These are phyloP conservation scores for Diabrotica virgifera DNA, from an alignment of 1,140 invertebrate genomes.

Conservation along the genomic window DNA sequence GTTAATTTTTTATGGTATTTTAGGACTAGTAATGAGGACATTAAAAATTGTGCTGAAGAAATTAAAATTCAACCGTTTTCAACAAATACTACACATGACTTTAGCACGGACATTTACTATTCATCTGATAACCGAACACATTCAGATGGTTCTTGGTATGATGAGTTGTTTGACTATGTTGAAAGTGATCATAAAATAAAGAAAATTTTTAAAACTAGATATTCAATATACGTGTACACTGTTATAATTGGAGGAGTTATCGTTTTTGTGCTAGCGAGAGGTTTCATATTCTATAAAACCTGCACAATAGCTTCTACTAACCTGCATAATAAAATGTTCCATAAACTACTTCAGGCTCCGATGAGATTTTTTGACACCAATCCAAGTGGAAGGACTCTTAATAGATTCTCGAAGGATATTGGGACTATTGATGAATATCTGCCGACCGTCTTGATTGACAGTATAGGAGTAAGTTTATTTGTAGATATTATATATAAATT, in stretches of 20 bases:
- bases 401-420: constrained; percentile 74
- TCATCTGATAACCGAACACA: constrained; percentile 43
- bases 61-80: background rate
- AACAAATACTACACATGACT: background rate
- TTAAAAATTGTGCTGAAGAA: background rate
- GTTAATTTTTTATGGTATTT: background rate
- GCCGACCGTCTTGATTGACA: constrained; percentile 66
- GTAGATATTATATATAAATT: background rate
- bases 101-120: background rate
- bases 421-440: constrained; percentile 75
- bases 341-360: constrained; percentile 48
- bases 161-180: constrained; percentile 24
- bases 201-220: background rate
- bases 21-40: constrained; percentile 7
- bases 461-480: background rate
- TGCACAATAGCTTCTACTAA: constrained; percentile 68
- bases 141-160: background rate
- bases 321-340: constrained; percentile 76
- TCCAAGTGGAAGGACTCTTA: constrained; percentile 71
- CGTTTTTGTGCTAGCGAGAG: constrained; percentile 43
- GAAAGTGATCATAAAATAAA: constrained; percentile 14
- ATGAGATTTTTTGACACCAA: constrained; percentile 78
- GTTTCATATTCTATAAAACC: constrained; percentile 47
- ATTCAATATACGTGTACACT: background rate
- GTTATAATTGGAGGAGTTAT: constrained; percentile 12